phyloP scores from a whole-genome alignment of 2,888 invertebrate species.

The Drosophila acutilabella region DNA sequence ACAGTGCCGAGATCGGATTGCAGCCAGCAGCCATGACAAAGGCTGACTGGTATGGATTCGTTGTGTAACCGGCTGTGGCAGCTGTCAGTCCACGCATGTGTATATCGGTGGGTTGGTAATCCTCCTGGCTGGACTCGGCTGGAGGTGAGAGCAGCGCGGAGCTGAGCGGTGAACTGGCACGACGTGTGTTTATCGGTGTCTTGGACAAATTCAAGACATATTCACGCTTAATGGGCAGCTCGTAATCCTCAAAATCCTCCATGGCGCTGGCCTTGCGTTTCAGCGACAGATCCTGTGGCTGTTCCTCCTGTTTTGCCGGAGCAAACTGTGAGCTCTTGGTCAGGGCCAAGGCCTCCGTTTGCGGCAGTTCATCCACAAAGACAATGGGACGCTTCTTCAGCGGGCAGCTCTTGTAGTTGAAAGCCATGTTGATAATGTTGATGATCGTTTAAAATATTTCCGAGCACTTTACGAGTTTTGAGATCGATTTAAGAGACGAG shows the following conservation, averaged over 20 bases:
- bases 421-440: slow-evolving; percentile 54
- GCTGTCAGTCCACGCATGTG: slow-evolving; percentile 82
- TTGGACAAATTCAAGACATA: slow-evolving; percentile 82
- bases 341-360: slow-evolving; percentile 73
- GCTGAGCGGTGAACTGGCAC: slow-evolving; percentile 45
- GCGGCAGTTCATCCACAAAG: slow-evolving; percentile 87
- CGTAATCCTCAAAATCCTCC: slow-evolving; percentile 64
- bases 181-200: slow-evolving; percentile 37
- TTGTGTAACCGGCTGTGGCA: slow-evolving; percentile 73
- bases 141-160: slow-evolving; percentile 76
- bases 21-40: slow-evolving; percentile 81
- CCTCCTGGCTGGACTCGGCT: slow-evolving; percentile 51
- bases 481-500: slow-evolving; percentile 21
- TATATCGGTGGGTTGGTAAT: slow-evolving; percentile 74
- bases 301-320: slow-evolving; percentile 52
- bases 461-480: slow-evolving; percentile 18
- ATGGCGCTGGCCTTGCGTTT: slow-evolving; percentile 78
- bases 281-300: slow-evolving; percentile 83
- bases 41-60: slow-evolving; percentile 78
- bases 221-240: slow-evolving; percentile 75
- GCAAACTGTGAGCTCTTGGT: slow-evolving; percentile 60
- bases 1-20: slow-evolving; percentile 78
- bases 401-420: slow-evolving; percentile 94
- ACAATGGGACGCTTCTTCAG: slow-evolving; percentile 95
- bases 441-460: not conserved